These are phyloP conservation scores for Schizotus pectinicornis DNA, from an alignment of 2,888 invertebrate species.

Conservation along the genomic window DNA sequence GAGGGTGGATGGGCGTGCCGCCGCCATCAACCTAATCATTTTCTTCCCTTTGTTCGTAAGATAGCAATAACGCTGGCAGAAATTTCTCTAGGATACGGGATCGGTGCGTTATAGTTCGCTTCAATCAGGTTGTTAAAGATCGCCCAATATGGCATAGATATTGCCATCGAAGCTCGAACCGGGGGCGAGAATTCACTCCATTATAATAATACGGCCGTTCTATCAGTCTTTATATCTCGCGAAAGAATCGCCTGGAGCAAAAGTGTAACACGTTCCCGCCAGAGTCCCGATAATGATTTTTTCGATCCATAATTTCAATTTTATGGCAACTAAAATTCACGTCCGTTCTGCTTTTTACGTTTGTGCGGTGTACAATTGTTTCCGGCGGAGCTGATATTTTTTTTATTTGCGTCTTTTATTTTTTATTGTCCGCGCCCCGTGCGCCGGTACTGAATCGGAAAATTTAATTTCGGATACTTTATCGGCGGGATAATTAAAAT, in stretches of 20 bases:
- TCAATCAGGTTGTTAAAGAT: slow-evolving; percentile 31
- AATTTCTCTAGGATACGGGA: slow-evolving; percentile 16
- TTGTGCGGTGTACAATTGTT: slow-evolving; percentile 20
- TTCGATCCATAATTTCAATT: slow-evolving; percentile 44
- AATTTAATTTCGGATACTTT: slow-evolving; percentile 17
- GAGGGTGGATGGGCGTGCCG: too few species aligned
- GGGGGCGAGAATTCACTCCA: slow-evolving; percentile 34
- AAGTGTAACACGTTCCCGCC: slow-evolving; percentile 35
- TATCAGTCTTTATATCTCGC: slow-evolving; percentile 35
- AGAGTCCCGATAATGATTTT: slow-evolving; percentile 39
- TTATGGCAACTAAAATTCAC: slow-evolving; percentile 40
- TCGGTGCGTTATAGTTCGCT: slow-evolving; percentile 16
- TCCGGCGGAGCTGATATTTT: slow-evolving; percentile 24
- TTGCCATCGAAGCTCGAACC: slow-evolving; percentile 30
- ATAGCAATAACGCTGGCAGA: background rate
- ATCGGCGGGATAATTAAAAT: slow-evolving; percentile 14
- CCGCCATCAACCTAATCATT: too few species aligned
- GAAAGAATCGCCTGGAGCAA: slow-evolving; percentile 31
- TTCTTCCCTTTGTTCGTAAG: too few species aligned
- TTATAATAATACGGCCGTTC: slow-evolving; percentile 37
- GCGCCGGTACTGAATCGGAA: slow-evolving; percentile 13
- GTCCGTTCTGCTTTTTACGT: slow-evolving; percentile 17
- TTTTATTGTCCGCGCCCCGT: background rate
- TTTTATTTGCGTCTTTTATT: slow-evolving; percentile 22
- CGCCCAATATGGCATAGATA: slow-evolving; percentile 33